Conservation (phyloP, 2,888 invertebrate species). For the Hecatera dysodea region DNA sequence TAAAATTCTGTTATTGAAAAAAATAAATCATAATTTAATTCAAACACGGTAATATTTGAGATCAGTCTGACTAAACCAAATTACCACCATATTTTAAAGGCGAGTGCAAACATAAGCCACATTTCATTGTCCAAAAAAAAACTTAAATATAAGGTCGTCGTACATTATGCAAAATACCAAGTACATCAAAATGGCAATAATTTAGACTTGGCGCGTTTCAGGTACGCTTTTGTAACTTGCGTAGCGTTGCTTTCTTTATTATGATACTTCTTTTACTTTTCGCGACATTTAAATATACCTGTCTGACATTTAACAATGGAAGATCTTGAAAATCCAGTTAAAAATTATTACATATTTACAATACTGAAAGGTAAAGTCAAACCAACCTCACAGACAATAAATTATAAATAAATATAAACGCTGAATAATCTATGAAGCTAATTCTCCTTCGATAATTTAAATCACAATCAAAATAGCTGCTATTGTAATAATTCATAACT, state of each 20-base stretch:
- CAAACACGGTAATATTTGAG: conserved; percentile 70
- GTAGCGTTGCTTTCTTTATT: conserved; percentile 49
- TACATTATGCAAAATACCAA: conserved; percentile 73
- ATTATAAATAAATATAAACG: conserved; percentile 54
- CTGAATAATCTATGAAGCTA: conserved; percentile 43
- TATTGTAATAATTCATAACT: conserved; percentile 29
- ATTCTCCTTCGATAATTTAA: conserved; percentile 37
- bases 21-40: conserved; percentile 48
- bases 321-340: background rate
- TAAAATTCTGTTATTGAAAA: conserved; percentile 48
- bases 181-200: conserved; percentile 72
- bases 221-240: conserved; percentile 69
- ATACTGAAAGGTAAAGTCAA: conserved; percentile 39
- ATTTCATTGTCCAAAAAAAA: conserved; percentile 59
- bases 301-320: conserved; percentile 6
- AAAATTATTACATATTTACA: conserved; percentile 25
- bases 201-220: conserved; percentile 69
- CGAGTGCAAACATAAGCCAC: conserved; percentile 62
- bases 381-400: conserved; percentile 38
- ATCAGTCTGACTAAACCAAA: conserved; percentile 78
- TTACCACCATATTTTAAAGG: conserved; percentile 79
- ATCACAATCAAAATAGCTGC: conserved; percentile 57
- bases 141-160: conserved; percentile 61
- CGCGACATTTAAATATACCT: conserved; percentile 34
- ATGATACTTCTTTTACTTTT: conserved; percentile 24